Evolutionary conservation across 2,113 vertebrate species (phyloP).

Genomic region (Ptychochromis oligacanthus): DNA sequence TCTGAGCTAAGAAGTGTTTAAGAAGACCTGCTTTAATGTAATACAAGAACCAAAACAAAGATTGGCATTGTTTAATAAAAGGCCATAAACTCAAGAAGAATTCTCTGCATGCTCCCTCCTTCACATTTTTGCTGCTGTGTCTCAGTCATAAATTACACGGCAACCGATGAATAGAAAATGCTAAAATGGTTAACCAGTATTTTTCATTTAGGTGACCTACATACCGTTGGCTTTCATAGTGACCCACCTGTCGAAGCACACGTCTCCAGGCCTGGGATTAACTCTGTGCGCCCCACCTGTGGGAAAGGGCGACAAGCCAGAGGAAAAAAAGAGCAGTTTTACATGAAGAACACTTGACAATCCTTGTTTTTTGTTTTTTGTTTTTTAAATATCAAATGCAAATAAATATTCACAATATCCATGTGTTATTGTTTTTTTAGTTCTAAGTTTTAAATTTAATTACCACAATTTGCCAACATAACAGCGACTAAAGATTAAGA

Average conservation of each 20-base stretch:
- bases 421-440: no score
- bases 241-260: slow-evolving; percentile 44
- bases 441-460: no score
- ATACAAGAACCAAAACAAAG: slow-evolving; percentile 9
- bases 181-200: slow-evolving; percentile 46
- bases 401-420: no score
- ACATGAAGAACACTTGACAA: background rate
- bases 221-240: slow-evolving; percentile 39
- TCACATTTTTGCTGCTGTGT: slow-evolving; percentile 19
- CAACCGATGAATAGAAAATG: slow-evolving; percentile 17
- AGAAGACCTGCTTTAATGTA: slow-evolving; percentile 12
- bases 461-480: no score
- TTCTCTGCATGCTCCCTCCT: slow-evolving; percentile 3
- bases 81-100: background rate
- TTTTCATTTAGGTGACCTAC: slow-evolving; percentile 67
- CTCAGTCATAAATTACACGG: slow-evolving; percentile 1
- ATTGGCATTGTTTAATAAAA: slow-evolving; percentile 31
- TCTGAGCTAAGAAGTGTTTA: background rate
- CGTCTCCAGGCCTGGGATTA: slow-evolving; percentile 1
- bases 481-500: no score
- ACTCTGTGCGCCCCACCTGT: background rate
- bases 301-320: background rate
- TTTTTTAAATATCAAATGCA: no score
- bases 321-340: background rate
- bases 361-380: no score